These are phyloP conservation scores for Pasiphila rectangulata DNA, from an alignment of 2,888 invertebrate species.

Conservation along the genomic window DNA sequence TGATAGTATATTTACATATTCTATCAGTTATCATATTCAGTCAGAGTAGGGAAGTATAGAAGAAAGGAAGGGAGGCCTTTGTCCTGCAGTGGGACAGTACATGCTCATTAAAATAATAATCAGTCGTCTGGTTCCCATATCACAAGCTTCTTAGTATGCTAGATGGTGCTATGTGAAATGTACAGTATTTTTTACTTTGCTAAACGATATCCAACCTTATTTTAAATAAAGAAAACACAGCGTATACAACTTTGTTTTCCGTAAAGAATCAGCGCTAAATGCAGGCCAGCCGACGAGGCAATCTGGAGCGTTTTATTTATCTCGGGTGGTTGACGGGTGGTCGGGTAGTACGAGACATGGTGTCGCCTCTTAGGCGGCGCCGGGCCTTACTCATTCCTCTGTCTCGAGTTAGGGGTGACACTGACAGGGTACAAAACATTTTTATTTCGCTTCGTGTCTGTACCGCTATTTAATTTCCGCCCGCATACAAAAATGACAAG, in stretches of 20 bases:
- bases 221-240: no score
- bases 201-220: background rate
- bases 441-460: slow-evolving; percentile 6
- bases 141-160: no score
- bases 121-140: no score
- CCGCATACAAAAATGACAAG: background rate
- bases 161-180: no score
- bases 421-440: slow-evolving; percentile 14
- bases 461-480: background rate
- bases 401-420: slow-evolving; percentile 21
- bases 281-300: slow-evolving; percentile 55
- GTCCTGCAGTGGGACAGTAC: no score
- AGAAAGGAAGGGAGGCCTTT: no score
- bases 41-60: no score
- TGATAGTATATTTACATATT: no score
- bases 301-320: slow-evolving; percentile 61
- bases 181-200: background rate
- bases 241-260: slow-evolving; percentile 5
- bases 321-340: slow-evolving; percentile 39
- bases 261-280: slow-evolving; percentile 2
- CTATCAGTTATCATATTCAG: no score
- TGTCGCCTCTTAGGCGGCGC: slow-evolving; percentile 50
- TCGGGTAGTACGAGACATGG: slow-evolving; percentile 68
- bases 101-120: no score
- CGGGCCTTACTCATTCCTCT: slow-evolving; percentile 25